Conservation (phyloP, 1,140 invertebrate species). For the Cyrtorhinus lividipennis region DNA sequence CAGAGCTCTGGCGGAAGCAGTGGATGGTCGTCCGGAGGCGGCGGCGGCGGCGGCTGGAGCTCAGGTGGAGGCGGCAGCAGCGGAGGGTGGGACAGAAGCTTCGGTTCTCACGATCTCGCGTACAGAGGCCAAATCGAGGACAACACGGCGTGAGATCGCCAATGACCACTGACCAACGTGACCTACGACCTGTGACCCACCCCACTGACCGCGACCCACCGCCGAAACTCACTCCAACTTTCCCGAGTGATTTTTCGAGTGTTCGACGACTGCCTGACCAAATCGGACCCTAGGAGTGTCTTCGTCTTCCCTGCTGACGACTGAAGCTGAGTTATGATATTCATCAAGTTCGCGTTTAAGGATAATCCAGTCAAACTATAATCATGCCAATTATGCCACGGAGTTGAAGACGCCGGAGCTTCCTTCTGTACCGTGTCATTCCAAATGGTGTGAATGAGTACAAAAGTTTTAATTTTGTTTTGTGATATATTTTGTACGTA, state of each 20-base stretch:
- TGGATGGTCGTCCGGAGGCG: constrained; percentile 4
- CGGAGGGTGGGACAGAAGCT: constrained; percentile 13
- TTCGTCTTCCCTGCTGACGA: too few species aligned
- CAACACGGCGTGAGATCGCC: not conserved
- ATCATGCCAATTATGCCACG: not conserved
- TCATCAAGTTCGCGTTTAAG: not conserved
- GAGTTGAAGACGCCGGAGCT: not conserved
- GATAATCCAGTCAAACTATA: not conserved
- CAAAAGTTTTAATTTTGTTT: not conserved
- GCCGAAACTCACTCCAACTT: too few species aligned
- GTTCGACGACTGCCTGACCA: too few species aligned
- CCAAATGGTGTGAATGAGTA: not conserved
- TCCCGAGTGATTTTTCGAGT: too few species aligned
- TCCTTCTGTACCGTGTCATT: not conserved
- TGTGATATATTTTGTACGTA: too few species aligned
- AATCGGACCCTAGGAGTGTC: too few species aligned
- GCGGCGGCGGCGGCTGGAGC: not conserved
- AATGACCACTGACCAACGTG: not conserved
- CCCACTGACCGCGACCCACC: not conserved
- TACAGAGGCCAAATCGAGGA: constrained; percentile 8
- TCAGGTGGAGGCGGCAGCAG: not conserved
- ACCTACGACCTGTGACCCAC: not conserved
- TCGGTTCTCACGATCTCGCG: not conserved
- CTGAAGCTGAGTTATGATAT: not conserved
- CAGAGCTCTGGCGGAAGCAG: constrained; percentile 8